A percentile compares a stretch with the other conserved stretches of the same genome.
These are phyloP conservation scores for Tragelaphus strepsiceros DNA, from an alignment of 2,113 vertebrate genomes.

Conservation along the genomic window DNA sequence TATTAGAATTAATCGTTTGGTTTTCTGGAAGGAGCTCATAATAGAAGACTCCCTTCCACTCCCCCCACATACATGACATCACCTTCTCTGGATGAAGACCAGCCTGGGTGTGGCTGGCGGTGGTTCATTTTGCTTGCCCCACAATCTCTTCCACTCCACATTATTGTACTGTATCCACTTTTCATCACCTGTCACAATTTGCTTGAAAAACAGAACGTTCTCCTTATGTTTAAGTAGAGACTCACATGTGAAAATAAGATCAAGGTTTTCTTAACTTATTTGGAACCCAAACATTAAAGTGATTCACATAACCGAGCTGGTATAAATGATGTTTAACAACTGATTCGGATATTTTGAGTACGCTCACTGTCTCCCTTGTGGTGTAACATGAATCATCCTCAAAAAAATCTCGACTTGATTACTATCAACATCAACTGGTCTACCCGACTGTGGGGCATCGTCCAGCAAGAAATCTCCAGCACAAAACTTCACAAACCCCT, in stretches of 20 bases:
- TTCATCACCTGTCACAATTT: background rate
- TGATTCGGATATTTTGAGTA: background rate
- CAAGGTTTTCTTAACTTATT: background rate
- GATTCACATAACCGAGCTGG: background rate
- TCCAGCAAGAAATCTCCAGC: background rate
- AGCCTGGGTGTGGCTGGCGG: background rate
- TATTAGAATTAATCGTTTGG: background rate
- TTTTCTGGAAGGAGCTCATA: background rate
- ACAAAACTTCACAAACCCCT: background rate
- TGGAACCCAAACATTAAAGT: background rate
- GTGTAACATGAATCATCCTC: background rate
- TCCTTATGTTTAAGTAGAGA: background rate
- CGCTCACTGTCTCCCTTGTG: background rate
- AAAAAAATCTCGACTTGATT: background rate
- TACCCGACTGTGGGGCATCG: background rate
- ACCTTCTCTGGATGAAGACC: background rate
- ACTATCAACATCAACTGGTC: background rate
- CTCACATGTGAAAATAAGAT: background rate
- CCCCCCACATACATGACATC: background rate
- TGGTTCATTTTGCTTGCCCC: background rate
- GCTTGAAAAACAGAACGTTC: background rate
- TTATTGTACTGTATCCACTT: background rate
- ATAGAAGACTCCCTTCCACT: background rate
- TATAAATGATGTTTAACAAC: background rate
- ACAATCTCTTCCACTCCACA: background rate